Evolutionary conservation across 2,888 invertebrate species (phyloP), one percentile per base, ranked within the genome.

Genomic region (Cerceris ruficornis): DNA sequence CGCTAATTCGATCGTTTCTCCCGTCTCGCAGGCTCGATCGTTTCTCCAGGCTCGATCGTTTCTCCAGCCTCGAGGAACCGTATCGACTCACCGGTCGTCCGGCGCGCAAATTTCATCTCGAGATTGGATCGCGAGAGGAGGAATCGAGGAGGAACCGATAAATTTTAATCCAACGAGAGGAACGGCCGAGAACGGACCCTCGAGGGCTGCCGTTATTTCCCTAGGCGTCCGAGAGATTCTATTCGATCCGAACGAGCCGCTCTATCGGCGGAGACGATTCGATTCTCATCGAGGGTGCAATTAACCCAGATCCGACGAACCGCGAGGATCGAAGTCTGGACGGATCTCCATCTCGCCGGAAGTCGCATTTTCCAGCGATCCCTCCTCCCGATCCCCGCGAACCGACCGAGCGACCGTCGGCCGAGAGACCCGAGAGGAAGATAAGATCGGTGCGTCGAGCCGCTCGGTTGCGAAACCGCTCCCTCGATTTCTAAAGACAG

Each of bases 401-500:
- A 46, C 46, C 46, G 58, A 52, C 13, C 58, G 52, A 68, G 2
- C 28, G 50, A 52, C 55, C 58, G 62, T 69, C 72, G 54, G 50
- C 28, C 28, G 17, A 72, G 60, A 15, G 60, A 50, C 15, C 7
- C 13, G 60, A 62, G 28, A 2, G 7, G 55, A 55, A 17, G 15
- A 55, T 17, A 55, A 57, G 58, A 69, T n/a, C 13, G 28, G 28
- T 14, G 43, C 55, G 17, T 6, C 50, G 62, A 9, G 55, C 57
- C 62, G 11, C 71, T 64, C 75, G 54, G 55, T 68, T 60, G 60
- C 43, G 60, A 78, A 75, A 76, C 72, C 58, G 57, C 55, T 58
- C 64, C 61, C 69, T 73, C 75, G 67, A 72, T 81, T 80, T 84
- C 71, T 69, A 71, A 82, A 74, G 68, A 61, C 55, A 60, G 55